phyloP scores from a whole-genome alignment of 2,797 vertebrate genomes.

The Tragelaphus eurycerus region DNA sequence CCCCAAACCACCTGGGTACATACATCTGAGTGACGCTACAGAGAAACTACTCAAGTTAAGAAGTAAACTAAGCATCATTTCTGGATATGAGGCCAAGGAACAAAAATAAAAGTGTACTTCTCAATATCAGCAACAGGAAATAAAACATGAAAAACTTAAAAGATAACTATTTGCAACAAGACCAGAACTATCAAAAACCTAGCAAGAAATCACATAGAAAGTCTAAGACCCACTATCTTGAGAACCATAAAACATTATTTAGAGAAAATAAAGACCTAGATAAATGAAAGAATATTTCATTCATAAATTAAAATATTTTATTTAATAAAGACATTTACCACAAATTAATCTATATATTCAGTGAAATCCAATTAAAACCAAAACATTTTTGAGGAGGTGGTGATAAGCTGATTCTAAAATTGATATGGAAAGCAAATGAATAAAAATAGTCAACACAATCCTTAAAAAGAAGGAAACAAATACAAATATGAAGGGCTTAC shows the following conservation, averaged over 20 bases:
- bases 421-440: background rate
- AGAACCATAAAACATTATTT: background rate
- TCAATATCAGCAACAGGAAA: background rate
- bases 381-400: background rate
- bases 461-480: background rate
- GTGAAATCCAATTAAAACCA: background rate
- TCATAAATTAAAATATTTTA: background rate
- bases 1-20: background rate
- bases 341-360: background rate
- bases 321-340: background rate
- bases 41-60: background rate
- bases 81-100: background rate
- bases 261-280: background rate
- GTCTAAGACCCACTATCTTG: background rate
- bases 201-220: background rate
- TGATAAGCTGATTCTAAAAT: background rate
- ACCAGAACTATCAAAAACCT: background rate
- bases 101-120: background rate
- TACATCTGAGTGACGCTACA: background rate
- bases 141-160: slow-evolving; percentile 17
- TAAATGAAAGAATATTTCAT: background rate
- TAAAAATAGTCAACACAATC: background rate
- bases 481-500: background rate
- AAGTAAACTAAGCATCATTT: background rate
- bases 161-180: background rate